Evolutionary conservation across 1,140 invertebrate genomes (phyloP), one percentile per base, ranked within the genome.

Genomic region (Drosophila mauritiana): DNA sequence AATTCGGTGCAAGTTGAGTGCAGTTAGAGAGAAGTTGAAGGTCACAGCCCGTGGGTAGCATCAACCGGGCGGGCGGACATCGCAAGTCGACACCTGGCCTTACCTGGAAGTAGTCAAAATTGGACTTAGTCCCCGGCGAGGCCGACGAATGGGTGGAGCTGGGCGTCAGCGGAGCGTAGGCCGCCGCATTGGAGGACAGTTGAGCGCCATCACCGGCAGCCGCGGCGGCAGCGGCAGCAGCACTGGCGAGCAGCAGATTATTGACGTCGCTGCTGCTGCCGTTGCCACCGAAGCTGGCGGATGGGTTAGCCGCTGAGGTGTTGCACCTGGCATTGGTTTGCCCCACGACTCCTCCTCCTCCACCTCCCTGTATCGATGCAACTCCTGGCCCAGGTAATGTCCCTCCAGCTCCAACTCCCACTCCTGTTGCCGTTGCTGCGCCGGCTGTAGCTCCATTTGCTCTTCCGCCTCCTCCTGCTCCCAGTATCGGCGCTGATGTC

Each of bases 91-190:
- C 20, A 36, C 4, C 8, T 15, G 1, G n/a, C 10, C 27, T 89
- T 78, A 92, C 91, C 81, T 92, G 91, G 86, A 92, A 92, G 56
- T 85, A 88, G 72, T 92, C 91, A 61, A 91, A 91, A 64, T 73
- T 91, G 31, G 90, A 89, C 70, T 86, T 91, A 45, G 77, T 90
- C 53, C 90, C 91, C 27, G 91, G 91, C 43, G 91, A 92, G 42
- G 85, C 82, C 56, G 91, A 92, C 11, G 91, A 92, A 59, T 91
- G 86, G 20, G 90, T 91, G 49, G 91, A 92, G 58, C 86, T 92
- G 40, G 91, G 91, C 55, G 90, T 92, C 15, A 92, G 65, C n/a
- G 91, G 88, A 53, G 88, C 76, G 68, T 86, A 86, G 48, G 58
- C 61, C 13, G 80, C 75, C 42, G 84, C 72, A 70, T 72, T 80